Conservation (phyloP, 2,113 vertebrate genomes). For the cat (Felis catus) region F.catus_Fca126_mat1.0 CM031424.1:63544501-63545000, state of each 20-base stretch:
- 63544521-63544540: constrained; percentile 47
- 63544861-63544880: background rate
- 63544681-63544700: constrained; percentile 77
- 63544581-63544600: constrained; percentile 9
- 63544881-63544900: background rate
- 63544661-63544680: constrained; percentile 62
- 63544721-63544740: constrained; percentile 44
- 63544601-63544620: background rate
- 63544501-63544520: background rate
- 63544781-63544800: constrained; percentile 57
- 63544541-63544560: constrained; percentile 70
- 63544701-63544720: constrained; percentile 61
- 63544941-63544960: background rate
- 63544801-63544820: constrained; percentile 49
- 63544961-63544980: background rate
- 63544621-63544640: background rate
- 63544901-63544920: background rate
- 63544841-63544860: constrained; percentile 55
- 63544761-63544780: background rate
- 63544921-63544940: background rate
- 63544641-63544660: constrained; percentile 11
- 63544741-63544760: constrained; percentile 49
- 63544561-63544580: constrained; percentile 1
- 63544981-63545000: background rate
- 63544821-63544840: constrained; percentile 51